These are phyloP conservation scores for Lottia scabra DNA, from an alignment of 2,888 invertebrate species.

Conservation along the genomic window DNA sequence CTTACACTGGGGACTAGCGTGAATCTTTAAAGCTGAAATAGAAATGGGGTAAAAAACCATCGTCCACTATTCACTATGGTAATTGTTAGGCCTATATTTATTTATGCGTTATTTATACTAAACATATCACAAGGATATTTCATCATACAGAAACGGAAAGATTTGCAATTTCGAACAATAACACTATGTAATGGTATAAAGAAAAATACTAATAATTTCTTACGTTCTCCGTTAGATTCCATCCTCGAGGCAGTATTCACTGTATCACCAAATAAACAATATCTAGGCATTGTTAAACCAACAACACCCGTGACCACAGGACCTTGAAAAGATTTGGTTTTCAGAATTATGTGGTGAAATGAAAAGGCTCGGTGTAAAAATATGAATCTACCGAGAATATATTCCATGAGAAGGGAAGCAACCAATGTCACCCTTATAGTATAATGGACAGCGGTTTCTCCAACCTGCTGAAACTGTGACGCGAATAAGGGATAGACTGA, in stretches of 20 bases:
- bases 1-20: slow-evolving; percentile 64
- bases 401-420: too few relatives aligned
- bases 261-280: slow-evolving; percentile 92
- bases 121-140: neutral
- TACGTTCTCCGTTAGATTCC: slow-evolving; percentile 58
- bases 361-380: too few relatives aligned
- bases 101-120: neutral
- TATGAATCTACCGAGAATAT: too few relatives aligned
- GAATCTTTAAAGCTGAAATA: slow-evolving; percentile 66
- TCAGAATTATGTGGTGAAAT: too few relatives aligned
- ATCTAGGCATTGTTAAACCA: slow-evolving; percentile 91
- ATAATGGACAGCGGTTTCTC: too few relatives aligned
- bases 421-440: too few relatives aligned
- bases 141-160: neutral
- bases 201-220: slow-evolving; percentile 8
- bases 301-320: slow-evolving; percentile 94
- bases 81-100: too few relatives aligned
- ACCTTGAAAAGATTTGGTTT: slow-evolving; percentile 71
- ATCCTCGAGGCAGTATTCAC: slow-evolving; percentile 80
- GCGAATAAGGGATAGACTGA: too few relatives aligned
- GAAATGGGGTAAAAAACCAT: neutral
- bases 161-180: neutral
- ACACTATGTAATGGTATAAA: too few relatives aligned
- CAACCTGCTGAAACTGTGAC: too few relatives aligned
- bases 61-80: too few relatives aligned